Percentiles rank a stretch among this genome's conserved stretches.
These are phyloP conservation scores for Chloroceryle aenea DNA, from an alignment of 2,113 vertebrate genomes.

Conservation along the genomic window DNA sequence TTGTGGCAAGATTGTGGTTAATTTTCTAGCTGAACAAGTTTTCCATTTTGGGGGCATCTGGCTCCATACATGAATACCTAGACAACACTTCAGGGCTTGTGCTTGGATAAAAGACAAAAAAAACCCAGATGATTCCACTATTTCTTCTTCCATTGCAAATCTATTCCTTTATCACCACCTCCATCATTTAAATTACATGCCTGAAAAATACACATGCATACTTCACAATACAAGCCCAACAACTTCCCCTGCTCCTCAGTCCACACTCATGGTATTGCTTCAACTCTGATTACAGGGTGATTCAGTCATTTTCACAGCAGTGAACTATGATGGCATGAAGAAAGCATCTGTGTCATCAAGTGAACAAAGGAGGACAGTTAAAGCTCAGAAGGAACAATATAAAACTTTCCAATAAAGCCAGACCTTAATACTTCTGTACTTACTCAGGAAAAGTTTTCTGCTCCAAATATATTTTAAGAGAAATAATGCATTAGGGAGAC, in stretches of 20 bases:
- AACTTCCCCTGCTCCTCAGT: neutral
- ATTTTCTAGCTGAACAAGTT: neutral
- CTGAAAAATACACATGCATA: neutral
- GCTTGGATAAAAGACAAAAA: neutral
- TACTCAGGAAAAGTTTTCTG: neutral
- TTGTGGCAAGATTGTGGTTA: neutral
- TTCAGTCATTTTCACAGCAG: slow-evolving; percentile 47
- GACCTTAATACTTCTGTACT: neutral
- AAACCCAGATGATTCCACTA: neutral
- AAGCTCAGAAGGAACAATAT: slow-evolving; percentile 16
- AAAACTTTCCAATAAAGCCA: neutral
- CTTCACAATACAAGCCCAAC: neutral
- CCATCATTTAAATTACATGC: neutral
- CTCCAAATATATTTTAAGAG: neutral
- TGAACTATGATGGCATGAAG: slow-evolving; percentile 43
- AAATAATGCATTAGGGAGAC: neutral
- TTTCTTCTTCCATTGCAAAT: neutral
- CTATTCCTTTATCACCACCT: neutral
- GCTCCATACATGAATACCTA: neutral
- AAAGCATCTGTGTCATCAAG: slow-evolving; percentile 30
- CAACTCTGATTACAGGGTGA: slow-evolving; percentile 32
- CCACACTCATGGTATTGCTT: neutral
- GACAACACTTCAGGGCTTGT: neutral
- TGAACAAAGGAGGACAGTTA: slow-evolving; percentile 28
- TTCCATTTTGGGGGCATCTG: neutral